Base-by-base conservation (phyloP, 1,140 invertebrate genomes). In the Diabrotica undecimpunctata region DNA sequence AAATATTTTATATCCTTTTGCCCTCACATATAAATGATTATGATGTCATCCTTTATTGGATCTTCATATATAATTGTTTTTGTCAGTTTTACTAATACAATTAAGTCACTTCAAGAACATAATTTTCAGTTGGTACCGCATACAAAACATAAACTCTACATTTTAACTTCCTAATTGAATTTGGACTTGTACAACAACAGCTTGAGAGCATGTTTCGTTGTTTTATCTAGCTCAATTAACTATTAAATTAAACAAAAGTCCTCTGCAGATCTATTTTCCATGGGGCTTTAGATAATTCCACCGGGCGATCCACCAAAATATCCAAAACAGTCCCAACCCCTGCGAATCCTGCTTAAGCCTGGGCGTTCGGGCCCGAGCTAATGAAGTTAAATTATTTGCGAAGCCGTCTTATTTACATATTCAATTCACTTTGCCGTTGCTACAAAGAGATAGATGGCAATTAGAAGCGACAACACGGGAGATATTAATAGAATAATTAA, bases 351-450 rank as follows among this genome's bases (percentile, higher is more conserved):
- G 8, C 41, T 46, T 46, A 46, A 46, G 41, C 41, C 41, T 10
- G 41, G 41, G n/a, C 6, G 41, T 46, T 46, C 8, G 41, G 41
- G 41, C n/a, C 8, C 41, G 3, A 46, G n/a, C 41, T 46, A 46
- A 46, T 46, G 41, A 46, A 46, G 41, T 46, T 46, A 46, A 46
- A 46, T 46, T 46, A 46, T 46, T 46, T 46, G 41, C 41, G n/a
- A 46, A 46, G 41, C 41, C 41, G 41, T 46, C 41, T 46, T 46
- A 46, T 46, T 46, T 46, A 46, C 41, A 46, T 46, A 46, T 46
- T 46, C 41, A 46, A 46, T 46, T 46, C 41, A 46, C 41, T 46
- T 46, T n/a, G 41, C 41, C n/a, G 41, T 46, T 10, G 41, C 41
- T 46, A 46, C 41, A 46, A 46, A 10, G 41, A 46, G 41, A 46